Conservation (phyloP, 1,140 invertebrate genomes). For the Drosophila burlai region DNA sequence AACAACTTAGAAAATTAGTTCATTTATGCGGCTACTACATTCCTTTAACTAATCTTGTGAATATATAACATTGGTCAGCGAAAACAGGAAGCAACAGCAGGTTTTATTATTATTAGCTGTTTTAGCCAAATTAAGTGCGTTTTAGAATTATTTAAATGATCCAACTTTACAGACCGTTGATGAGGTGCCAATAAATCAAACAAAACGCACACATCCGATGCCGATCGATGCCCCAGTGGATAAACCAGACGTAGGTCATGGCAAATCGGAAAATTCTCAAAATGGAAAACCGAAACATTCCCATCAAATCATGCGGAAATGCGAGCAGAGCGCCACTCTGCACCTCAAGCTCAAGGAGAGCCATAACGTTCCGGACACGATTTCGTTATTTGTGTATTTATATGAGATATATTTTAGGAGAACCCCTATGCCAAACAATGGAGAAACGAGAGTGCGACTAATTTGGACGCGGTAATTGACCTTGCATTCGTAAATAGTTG, state of each 20-base stretch:
- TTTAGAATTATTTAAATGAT: constrained; percentile 21
- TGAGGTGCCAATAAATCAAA: constrained; percentile 37
- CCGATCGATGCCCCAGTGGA: constrained; percentile 22
- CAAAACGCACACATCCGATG: not conserved
- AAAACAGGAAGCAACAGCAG: constrained; percentile 30
- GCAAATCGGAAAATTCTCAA: constrained; percentile 21
- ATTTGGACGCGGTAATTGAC: constrained; percentile 71
- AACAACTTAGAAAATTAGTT: constrained; percentile 24
- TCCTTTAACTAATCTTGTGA: constrained; percentile 13
- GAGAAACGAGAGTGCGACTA: constrained; percentile 53
- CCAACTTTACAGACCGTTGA: constrained; percentile 16
- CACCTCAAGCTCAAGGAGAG: constrained; percentile 62
- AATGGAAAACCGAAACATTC: constrained; percentile 62
- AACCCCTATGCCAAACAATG: constrained; percentile 26
- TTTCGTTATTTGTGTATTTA: constrained; percentile 8
- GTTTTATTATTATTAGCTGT: not conserved
- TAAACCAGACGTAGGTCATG: constrained; percentile 53
- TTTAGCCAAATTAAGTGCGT: constrained; percentile 21
- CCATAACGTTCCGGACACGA: constrained; percentile 41
- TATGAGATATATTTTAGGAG: not conserved
- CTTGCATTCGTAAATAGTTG: constrained; percentile 58
- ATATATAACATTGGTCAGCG: not conserved
- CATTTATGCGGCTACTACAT: constrained; percentile 20
- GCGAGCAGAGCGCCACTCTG: constrained; percentile 24
- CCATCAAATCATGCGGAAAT: constrained; percentile 74